Percentiles rank a stretch among this genome's conserved stretches.
These are phyloP conservation scores for Otus scops DNA, from an alignment of 2,797 vertebrate species.

Conservation along the genomic window DNA sequence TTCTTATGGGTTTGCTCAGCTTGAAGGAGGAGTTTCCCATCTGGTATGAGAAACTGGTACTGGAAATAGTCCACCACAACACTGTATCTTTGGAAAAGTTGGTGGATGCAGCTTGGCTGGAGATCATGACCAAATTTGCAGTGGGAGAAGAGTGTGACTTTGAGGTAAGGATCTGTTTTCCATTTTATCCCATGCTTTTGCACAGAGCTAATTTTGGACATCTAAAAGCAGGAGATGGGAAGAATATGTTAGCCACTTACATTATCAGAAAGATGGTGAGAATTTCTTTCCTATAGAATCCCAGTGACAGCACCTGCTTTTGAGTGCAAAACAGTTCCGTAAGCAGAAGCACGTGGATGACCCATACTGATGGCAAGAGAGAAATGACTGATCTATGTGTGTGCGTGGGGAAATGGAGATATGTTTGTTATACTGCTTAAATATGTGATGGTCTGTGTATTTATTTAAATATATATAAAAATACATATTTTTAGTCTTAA, in stretches of 20 bases:
- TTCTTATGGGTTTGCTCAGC: conserved; percentile 69
- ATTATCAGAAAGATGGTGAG: background rate
- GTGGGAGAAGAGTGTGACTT: conserved; percentile 96
- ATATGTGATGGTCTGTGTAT: background rate
- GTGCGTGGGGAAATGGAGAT: rapidly evolving
- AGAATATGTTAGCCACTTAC: background rate
- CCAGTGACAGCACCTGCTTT: background rate
- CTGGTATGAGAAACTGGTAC: conserved; percentile 96
- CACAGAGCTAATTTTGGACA: background rate
- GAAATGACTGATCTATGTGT: background rate
- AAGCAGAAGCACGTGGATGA: background rate
- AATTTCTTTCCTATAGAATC: background rate
- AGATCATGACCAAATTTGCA: conserved; percentile 98
- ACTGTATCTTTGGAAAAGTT: conserved; percentile 95
- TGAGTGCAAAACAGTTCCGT: background rate
- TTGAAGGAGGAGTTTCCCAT: conserved; percentile 94
- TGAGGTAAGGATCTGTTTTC: conserved; percentile 79
- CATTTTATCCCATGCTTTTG: background rate
- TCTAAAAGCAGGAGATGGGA: background rate
- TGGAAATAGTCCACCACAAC: conserved; percentile 98
- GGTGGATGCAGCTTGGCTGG: conserved; percentile 93
- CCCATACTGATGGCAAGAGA: background rate
- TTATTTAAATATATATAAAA: background rate
- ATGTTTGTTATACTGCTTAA: background rate
- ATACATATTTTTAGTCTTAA: background rate